phyloP scores from a whole-genome alignment of 2,113 vertebrate species.

The Spermophilus dauricus region DNA sequence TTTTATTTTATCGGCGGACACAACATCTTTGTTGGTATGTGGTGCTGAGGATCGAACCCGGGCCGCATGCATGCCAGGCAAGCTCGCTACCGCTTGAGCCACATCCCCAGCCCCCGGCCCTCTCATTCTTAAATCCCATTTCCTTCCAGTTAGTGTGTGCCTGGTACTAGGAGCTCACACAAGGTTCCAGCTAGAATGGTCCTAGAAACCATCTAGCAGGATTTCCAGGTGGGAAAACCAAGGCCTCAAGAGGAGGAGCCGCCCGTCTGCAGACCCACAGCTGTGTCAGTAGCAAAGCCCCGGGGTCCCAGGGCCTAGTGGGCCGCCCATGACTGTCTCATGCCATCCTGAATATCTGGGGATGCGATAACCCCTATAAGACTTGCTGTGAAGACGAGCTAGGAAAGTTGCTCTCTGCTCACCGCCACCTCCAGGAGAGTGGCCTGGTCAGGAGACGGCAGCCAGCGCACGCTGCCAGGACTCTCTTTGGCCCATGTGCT shows the following conservation, averaged over 20 bases:
- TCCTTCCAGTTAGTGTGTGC: not conserved
- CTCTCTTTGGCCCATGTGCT: not conserved
- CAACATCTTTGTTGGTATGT: too few species aligned
- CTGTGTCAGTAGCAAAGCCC: not conserved
- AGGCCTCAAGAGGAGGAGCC: not conserved
- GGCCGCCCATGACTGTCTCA: not conserved
- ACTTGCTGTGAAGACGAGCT: not conserved
- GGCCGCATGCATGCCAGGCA: too few species aligned
- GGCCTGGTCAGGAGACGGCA: not conserved
- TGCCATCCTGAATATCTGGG: not conserved
- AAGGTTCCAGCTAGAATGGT: not conserved
- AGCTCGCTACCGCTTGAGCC: too few species aligned
- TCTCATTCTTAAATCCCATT: not conserved
- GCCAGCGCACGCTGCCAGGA: not conserved
- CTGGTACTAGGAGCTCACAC: too few species aligned
- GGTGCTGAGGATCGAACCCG: too few species aligned
- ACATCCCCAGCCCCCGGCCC: too few species aligned
- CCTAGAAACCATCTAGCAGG: not conserved
- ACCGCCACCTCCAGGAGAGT: too few species aligned
- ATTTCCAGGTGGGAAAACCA: not conserved
- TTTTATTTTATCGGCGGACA: too few species aligned
- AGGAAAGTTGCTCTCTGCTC: not conserved
- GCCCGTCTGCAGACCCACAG: not conserved
- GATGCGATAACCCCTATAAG: accelerated
- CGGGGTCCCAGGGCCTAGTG: not conserved